Evolutionary conservation across 2,797 vertebrate genomes (phyloP).

Genomic region (Micrastur ruficollis): DNA sequence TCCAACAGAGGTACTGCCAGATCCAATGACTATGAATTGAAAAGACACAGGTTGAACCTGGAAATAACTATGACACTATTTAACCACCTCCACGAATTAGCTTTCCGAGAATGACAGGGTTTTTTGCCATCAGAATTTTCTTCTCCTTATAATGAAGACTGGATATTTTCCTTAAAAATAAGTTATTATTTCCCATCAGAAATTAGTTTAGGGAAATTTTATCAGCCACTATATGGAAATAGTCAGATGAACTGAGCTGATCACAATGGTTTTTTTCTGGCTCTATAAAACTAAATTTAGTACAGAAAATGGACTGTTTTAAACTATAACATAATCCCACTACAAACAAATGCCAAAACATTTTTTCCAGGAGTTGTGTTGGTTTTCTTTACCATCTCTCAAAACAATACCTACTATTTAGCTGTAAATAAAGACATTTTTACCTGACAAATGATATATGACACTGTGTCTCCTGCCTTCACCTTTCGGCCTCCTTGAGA

Average conservation of each 20-base stretch:
- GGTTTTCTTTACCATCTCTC: background rate
- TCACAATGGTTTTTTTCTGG: background rate
- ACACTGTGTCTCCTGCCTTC: constrained; percentile 95
- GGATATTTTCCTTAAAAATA: background rate
- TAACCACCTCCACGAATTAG: background rate
- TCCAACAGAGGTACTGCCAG: background rate
- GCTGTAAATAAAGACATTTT: background rate
- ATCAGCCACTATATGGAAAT: background rate
- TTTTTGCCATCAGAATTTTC: background rate
- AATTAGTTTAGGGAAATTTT: background rate
- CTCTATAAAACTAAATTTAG: background rate
- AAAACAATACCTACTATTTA: background rate
- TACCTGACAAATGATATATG: constrained; percentile 97
- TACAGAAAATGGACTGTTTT: background rate
- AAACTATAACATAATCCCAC: background rate
- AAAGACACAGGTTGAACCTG: background rate
- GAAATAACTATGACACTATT: background rate
- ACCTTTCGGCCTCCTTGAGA: constrained; percentile 90
- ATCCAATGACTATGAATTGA: background rate
- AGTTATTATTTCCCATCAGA: background rate
- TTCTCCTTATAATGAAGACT: background rate
- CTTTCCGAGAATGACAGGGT: background rate
- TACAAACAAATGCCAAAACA: background rate
- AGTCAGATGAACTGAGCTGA: background rate
- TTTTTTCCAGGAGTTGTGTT: background rate